These are phyloP conservation scores for Cryptotermes secundus DNA, from an alignment of 1,140 invertebrate species.

Conservation along the genomic window DNA sequence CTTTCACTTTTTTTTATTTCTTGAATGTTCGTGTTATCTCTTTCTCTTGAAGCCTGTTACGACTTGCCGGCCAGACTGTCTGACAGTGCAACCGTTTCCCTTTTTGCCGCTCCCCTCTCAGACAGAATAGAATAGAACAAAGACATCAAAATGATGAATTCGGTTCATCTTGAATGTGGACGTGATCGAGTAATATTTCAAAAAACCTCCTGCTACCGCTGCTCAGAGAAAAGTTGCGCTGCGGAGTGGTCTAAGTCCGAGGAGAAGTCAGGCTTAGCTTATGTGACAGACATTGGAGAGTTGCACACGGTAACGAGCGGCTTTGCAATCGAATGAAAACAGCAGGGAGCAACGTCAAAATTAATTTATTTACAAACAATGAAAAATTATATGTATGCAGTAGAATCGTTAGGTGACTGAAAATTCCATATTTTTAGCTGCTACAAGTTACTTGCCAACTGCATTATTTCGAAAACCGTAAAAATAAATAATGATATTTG, in stretches of 20 bases:
- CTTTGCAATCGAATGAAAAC: not conserved
- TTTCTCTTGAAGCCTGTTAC: not conserved
- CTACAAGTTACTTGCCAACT: too few relatives aligned
- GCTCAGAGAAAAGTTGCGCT: not conserved
- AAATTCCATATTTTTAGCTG: too few relatives aligned
- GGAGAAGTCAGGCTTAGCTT: not conserved
- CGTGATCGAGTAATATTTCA: constrained; percentile 51
- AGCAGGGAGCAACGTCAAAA: not conserved
- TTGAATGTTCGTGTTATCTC: constrained; percentile 7
- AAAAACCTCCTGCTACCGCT: not conserved
- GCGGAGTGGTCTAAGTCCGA: not conserved
- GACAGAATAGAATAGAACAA: constrained; percentile 43
- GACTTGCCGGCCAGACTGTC: not conserved
- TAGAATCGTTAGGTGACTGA: too few relatives aligned
- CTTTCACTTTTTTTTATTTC: constrained; percentile 11
- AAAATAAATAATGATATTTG: too few relatives aligned
- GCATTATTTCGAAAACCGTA: too few relatives aligned
- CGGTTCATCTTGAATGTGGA: constrained; percentile 49
- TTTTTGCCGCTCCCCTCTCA: not conserved
- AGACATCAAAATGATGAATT: constrained; percentile 52
- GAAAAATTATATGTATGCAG: too few relatives aligned
- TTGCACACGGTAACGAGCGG: not conserved
- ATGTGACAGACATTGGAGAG: not conserved
- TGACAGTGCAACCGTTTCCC: not conserved
- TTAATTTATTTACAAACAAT: not conserved